These are phyloP conservation scores for Augochlorella aurata DNA, from an alignment of 2,888 invertebrate species.

Conservation along the genomic window DNA sequence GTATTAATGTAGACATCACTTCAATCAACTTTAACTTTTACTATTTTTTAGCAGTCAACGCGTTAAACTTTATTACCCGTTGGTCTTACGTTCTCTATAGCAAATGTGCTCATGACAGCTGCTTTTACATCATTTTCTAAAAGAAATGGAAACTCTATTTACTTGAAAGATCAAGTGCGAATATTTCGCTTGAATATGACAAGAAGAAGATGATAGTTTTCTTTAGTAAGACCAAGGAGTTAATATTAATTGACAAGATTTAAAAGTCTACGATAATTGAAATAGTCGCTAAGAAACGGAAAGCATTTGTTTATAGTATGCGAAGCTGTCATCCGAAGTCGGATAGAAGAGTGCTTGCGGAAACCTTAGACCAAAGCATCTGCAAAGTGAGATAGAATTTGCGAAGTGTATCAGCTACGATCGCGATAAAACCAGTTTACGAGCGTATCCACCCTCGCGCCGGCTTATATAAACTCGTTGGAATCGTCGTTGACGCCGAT, in stretches of 20 bases:
- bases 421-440: slow-evolving; percentile 68
- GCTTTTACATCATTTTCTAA: neutral
- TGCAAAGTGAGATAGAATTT: slow-evolving; percentile 54
- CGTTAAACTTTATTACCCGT: neutral
- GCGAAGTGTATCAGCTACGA: slow-evolving; percentile 54
- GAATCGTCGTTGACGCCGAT: slow-evolving; percentile 57
- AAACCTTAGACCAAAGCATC: slow-evolving; percentile 42
- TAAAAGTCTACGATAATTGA: too few relatives aligned
- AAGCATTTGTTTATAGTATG: slow-evolving; percentile 13
- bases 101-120: neutral
- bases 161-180: neutral
- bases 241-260: neutral
- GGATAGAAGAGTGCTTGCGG: slow-evolving; percentile 24
- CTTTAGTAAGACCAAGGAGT: neutral
- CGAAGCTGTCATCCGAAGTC: slow-evolving; percentile 31
- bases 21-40: too few relatives aligned
- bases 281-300: neutral
- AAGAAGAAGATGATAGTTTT: neutral
- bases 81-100: neutral
- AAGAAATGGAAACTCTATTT: neutral
- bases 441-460: slow-evolving; percentile 54
- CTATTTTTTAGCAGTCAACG: too few relatives aligned
- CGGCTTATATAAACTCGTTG: slow-evolving; percentile 26
- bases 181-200: neutral
- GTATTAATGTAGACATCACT: too few relatives aligned